Percentiles rank a stretch among this genome's conserved stretches.
These are phyloP conservation scores for Epinotia nisella DNA, from an alignment of 2,888 invertebrate species.

Conservation along the genomic window DNA sequence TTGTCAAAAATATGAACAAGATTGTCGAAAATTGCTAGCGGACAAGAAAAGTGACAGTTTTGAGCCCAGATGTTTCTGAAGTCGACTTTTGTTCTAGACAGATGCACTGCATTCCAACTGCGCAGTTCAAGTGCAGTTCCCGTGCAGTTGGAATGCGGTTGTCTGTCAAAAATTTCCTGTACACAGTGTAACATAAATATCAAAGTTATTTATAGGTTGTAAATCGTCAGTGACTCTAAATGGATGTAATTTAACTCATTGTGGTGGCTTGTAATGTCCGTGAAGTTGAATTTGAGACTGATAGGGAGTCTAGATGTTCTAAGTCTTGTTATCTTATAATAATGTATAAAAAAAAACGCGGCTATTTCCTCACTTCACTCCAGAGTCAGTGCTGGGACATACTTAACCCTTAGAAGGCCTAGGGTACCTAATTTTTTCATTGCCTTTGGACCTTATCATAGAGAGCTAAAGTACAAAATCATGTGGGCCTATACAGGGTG, in stretches of 20 bases:
- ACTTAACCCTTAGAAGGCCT: no score
- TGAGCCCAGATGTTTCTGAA: neutral
- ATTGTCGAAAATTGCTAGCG: neutral
- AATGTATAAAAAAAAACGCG: constrained; percentile 31
- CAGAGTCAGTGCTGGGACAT: constrained; percentile 52
- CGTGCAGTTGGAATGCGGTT: neutral
- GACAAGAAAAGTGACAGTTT: neutral
- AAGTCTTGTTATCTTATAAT: constrained; percentile 55
- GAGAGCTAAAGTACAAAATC: no score
- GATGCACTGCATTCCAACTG: neutral
- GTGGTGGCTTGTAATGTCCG: constrained; percentile 45
- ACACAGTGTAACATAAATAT: constrained; percentile 42
- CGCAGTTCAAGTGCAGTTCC: neutral
- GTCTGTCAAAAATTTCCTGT: neutral
- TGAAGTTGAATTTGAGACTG: constrained; percentile 73
- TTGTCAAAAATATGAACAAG: neutral
- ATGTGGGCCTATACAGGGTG: no score
- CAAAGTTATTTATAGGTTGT: constrained; percentile 33
- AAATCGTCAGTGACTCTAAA: constrained; percentile 37
- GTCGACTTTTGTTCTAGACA: neutral
- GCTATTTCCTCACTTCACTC: constrained; percentile 41
- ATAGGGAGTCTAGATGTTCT: constrained; percentile 69
- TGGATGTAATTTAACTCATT: constrained; percentile 33
- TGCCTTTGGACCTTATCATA: no score
- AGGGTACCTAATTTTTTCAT: no score